phyloP scores from a whole-genome alignment of 1,140 invertebrate genomes.

The Drosophila punjabiensis region DNA sequence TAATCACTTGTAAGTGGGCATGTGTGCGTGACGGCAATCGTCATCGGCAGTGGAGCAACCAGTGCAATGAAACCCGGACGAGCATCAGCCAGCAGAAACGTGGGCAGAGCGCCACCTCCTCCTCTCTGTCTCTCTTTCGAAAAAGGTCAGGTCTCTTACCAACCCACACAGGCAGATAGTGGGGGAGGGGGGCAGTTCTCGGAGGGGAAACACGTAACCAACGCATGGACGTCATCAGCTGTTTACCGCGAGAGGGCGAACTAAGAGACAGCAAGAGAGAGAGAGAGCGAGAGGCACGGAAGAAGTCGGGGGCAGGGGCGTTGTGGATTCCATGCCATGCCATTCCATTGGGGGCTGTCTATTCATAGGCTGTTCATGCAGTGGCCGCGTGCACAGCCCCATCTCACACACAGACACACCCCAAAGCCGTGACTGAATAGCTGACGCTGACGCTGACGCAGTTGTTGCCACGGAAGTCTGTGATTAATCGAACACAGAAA shows the following conservation, averaged over 20 bases:
- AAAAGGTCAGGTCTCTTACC: slow-evolving; percentile 74
- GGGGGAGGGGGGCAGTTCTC: slow-evolving; percentile 19
- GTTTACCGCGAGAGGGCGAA: slow-evolving; percentile 52
- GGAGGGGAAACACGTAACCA: slow-evolving; percentile 61
- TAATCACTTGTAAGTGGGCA: slow-evolving; percentile 72
- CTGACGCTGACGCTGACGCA: slow-evolving; percentile 81
- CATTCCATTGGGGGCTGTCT: slow-evolving; percentile 70
- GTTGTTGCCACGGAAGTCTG: slow-evolving; percentile 81
- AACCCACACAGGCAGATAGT: slow-evolving; percentile 14
- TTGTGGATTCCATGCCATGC: slow-evolving; percentile 37
- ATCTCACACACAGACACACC: slow-evolving; percentile 59
- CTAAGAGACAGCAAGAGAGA: neutral
- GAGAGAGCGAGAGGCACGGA: neutral
- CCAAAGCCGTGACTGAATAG: slow-evolving; percentile 72
- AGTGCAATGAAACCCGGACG: slow-evolving; percentile 64
- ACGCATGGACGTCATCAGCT: slow-evolving; percentile 81
- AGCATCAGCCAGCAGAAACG: slow-evolving; percentile 55
- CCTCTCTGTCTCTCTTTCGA: slow-evolving; percentile 18
- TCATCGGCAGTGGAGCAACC: slow-evolving; percentile 68
- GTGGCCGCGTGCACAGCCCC: slow-evolving; percentile 69
- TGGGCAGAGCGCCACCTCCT: slow-evolving; percentile 46
- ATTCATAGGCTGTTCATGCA: slow-evolving; percentile 80
- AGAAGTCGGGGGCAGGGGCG: neutral
- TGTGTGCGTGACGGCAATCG: slow-evolving; percentile 50
- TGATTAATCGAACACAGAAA: slow-evolving; percentile 65